Percentiles rank a stretch among this genome's conserved stretches.
These are phyloP conservation scores for Oryzias melastigma DNA, from an alignment of 2,113 vertebrate genomes.

Conservation along the genomic window DNA sequence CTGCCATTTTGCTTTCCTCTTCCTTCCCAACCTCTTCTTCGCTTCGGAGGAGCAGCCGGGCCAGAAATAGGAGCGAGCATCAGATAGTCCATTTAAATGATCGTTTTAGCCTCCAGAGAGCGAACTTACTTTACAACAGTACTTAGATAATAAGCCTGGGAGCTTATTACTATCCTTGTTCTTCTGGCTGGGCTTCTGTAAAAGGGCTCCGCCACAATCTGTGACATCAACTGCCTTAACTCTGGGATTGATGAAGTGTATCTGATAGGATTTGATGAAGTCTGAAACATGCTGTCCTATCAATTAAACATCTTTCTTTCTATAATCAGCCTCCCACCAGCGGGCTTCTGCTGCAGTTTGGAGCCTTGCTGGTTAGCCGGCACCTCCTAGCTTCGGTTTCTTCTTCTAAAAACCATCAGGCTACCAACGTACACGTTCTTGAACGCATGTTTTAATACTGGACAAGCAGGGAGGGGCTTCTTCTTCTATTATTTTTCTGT, in stretches of 20 bases:
- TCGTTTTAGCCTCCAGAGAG: slow-evolving; percentile 54
- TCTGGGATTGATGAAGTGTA: slow-evolving; percentile 42
- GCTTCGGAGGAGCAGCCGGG: slow-evolving; percentile 61
- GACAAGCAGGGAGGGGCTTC: too few species aligned
- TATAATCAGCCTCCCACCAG: slow-evolving; percentile 18
- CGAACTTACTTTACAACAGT: slow-evolving; percentile 63
- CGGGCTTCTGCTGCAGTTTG: not conserved
- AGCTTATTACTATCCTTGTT: slow-evolving; percentile 42
- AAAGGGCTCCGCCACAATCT: slow-evolving; percentile 43
- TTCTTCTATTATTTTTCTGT: too few species aligned
- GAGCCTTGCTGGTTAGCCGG: not conserved
- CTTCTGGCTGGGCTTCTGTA: slow-evolving; percentile 43
- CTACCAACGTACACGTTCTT: too few species aligned
- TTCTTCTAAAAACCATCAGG: not conserved
- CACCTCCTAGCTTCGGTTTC: not conserved
- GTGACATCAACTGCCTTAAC: slow-evolving; percentile 53
- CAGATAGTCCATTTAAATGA: slow-evolving; percentile 59
- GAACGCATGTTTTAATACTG: too few species aligned
- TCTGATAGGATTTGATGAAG: slow-evolving; percentile 59
- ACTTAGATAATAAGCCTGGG: slow-evolving; percentile 63
- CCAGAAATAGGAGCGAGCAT: slow-evolving; percentile 61
- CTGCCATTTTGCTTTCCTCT: slow-evolving; percentile 24
- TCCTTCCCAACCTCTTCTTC: slow-evolving; percentile 22
- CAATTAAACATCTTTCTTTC: slow-evolving; percentile 33
- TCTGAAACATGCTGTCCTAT: slow-evolving; percentile 31